Evolutionary conservation across 2,113 vertebrate genomes (phyloP), one percentile per base, ranked within the genome.

Genomic region (Odocoileus virginianus): DNA sequence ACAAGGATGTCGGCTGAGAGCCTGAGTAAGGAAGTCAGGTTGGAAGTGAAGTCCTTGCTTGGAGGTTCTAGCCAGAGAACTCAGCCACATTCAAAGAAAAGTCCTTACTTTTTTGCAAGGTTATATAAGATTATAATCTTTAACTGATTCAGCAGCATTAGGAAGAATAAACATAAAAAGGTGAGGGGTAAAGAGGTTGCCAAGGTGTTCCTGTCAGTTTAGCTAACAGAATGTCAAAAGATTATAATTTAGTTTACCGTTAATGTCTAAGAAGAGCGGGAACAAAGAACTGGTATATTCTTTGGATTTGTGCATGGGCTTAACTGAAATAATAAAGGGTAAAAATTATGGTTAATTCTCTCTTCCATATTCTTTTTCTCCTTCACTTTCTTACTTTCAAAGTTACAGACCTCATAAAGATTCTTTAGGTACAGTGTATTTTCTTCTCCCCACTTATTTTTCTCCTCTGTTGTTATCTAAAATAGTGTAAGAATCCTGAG

Each of bases 321-420:
- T 91, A 57, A 79, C 14, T 81, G 28, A 84, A 71, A n/a, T 30
- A 88, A 50, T 92, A 94, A 71, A 7, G 10, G 58, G 28, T 61
- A 95, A 36, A 97, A 50, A 54, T 93, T 89, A 8, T 93, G 25
- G 36, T 88, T 33, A 84, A 40, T 71, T 61, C 55, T 90, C 16
- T 88, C 13, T 94, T 84, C 6, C 14, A 52, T 81, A 81, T 78
- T 89, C 7, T 87, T 89, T 89, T 86, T 64, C 5, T 87, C 2
- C 43, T 55, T 95, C 9, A 85, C 16, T 96, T 82, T 93, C 67
- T 88, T 96, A 79, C 74, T 87, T 98, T 96, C 86, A 93, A 89
- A 91, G 55, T 50, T 7, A 58, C 36, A 87, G 40, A 76, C 12
- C 36, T 60, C 19, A 16, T 54, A 21, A 74, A 79, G 64, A 5